These are phyloP conservation scores for Peromyscus eremicus DNA, from an alignment of 2,797 vertebrate species.

Conservation along the genomic window DNA sequence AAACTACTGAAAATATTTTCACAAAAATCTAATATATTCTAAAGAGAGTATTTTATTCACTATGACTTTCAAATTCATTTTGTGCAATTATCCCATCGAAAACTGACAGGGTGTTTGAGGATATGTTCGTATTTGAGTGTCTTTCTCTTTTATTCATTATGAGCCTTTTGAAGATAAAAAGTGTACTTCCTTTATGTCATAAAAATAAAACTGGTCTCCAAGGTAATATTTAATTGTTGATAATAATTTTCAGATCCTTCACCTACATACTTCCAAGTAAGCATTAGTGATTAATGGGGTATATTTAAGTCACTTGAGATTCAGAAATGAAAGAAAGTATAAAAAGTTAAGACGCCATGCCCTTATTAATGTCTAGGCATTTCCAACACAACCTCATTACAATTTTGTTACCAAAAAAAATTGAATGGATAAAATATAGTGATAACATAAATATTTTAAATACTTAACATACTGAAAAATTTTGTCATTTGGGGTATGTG, in stretches of 20 bases:
- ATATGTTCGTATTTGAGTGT: constrained; percentile 70
- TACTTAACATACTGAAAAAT: not conserved
- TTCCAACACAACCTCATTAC: constrained; percentile 48
- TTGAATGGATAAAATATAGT: constrained; percentile 56
- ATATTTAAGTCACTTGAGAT: constrained; percentile 66
- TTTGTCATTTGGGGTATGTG: not conserved
- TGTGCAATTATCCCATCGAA: constrained; percentile 73
- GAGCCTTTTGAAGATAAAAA: constrained; percentile 49
- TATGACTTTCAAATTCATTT: constrained; percentile 75
- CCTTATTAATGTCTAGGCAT: constrained; percentile 43
- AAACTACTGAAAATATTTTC: constrained; percentile 55
- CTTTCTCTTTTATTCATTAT: constrained; percentile 67
- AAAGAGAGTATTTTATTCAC: constrained; percentile 68
- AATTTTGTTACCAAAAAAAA: constrained; percentile 68
- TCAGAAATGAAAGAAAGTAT: constrained; percentile 58
- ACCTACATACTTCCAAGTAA: constrained; percentile 46
- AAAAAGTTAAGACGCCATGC: constrained; percentile 47
- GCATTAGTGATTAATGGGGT: constrained; percentile 67
- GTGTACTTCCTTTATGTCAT: constrained; percentile 34
- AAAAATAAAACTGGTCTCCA: constrained; percentile 67
- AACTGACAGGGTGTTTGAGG: constrained; percentile 58
- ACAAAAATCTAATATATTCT: constrained; percentile 67
- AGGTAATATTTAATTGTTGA: constrained; percentile 71
- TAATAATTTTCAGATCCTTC: constrained; percentile 67
- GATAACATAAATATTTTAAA: constrained; percentile 50